Base-by-base conservation (phyloP, 1,140 invertebrate species). In the Heliconius hewitsoni region DNA sequence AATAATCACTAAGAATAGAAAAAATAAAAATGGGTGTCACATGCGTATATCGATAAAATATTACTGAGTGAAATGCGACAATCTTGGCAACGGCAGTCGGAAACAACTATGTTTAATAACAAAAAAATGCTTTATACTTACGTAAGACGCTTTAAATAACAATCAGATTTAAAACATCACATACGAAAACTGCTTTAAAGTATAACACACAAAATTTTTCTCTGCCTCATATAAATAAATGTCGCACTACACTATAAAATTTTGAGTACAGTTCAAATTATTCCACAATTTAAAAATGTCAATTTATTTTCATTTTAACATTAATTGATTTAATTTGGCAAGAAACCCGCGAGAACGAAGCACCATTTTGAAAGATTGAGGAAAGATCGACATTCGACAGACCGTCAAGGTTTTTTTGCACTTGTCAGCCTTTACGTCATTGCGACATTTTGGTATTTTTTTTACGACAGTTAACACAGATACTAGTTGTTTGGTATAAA, bases 291-390 rank as follows among this genome's bases (percentile, higher is more conserved):
- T 83, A 83, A 37, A 82, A 82, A 34, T 83, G 78, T 84, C 55
- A 86, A 86, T 85, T 83, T 82, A 71, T 85, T 81, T 86, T 90
- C 91, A 92, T 93, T 89, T 88, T 91, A 83, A 70, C 37, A 85
- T 83, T 87, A 90, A 85, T 86, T 88, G 76, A 86, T 86, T 85
- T 87, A 89, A 91, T 93, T 93, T 89, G 85, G 85, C 88, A 89
- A 87, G 86, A 92, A 93, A 91, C 88, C 87, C 89, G 91, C 90
- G 89, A 92, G 87, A 92, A 87, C 82, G 86, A 90, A 91, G 90
- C 91, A 94, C 92, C 92, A 93, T 93, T 92, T 90, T 93, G 91
- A 94, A 93, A 90, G 87, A 91, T 90, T 93, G 85, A 89, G 86
- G 87, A 90, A 91, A 85, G 82, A 84, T 81, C 74, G 74, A 80